A percentile compares a stretch with the other conserved stretches of the same genome.
phyloP scores from a whole-genome alignment of 2,888 invertebrate genomes.

The Antheraea yamamai region DNA sequence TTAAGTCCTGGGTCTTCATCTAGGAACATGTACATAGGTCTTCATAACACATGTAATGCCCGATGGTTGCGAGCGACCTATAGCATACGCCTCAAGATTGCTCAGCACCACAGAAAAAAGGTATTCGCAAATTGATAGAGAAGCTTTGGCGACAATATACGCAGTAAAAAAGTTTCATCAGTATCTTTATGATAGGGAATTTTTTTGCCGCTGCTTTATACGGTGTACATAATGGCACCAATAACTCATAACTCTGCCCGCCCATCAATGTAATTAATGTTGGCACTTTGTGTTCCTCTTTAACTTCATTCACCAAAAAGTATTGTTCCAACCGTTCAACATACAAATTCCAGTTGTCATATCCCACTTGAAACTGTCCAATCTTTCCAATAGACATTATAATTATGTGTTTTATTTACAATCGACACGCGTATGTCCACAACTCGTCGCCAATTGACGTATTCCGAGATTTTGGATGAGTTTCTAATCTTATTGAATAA shows the following conservation, averaged over 20 bases:
- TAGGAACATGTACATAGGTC: no score
- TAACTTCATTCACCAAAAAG: slow-evolving; percentile 9
- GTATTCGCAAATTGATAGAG: no score
- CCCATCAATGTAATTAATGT: slow-evolving; percentile 23
- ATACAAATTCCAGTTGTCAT: slow-evolving; percentile 9
- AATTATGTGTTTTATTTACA: not conserved
- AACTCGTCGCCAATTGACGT: not conserved
- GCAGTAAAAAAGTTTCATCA: no score
- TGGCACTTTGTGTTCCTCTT: slow-evolving; percentile 10
- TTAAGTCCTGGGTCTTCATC: no score
- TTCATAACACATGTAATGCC: no score
- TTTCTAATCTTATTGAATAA: no score
- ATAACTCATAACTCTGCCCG: slow-evolving; percentile 15
- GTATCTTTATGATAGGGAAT: no score
- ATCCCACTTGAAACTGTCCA: not conserved
- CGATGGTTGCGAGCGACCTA: no score
- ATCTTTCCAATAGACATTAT: not conserved
- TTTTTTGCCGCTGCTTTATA: not conserved
- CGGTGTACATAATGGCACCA: slow-evolving; percentile 14
- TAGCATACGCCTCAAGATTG: no score
- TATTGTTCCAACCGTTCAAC: slow-evolving; percentile 17
- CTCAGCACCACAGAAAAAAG: no score
- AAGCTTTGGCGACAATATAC: no score
- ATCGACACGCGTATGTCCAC: not conserved
- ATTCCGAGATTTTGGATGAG: no score